Base-by-base conservation (phyloP, 1,140 invertebrate genomes). In the Akabosia matsudoensis region DNA sequence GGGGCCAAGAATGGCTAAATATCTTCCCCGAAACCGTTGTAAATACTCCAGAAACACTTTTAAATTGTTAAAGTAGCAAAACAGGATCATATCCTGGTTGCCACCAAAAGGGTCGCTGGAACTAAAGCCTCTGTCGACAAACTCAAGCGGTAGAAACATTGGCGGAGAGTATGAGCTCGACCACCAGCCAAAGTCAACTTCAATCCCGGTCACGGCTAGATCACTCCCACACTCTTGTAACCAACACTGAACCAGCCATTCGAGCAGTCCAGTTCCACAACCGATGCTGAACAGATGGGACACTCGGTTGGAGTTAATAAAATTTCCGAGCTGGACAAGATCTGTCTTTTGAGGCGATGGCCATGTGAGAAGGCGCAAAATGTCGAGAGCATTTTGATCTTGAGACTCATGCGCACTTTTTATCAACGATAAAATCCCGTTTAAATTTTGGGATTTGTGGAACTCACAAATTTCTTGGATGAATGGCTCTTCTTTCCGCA, bases 31-130 rank as follows among this genome's bases (percentile, higher is more conserved):
- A 82, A 88, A 92, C 61, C 85, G 79, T 33, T 85, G 82, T 18
- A 92, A 82, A 82, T 93, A 92, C 10, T 90, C 84, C 7, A 84
- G 75, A 83, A 92, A 93, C 18, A 90, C 90, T 3, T 72, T 33
- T 0, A 87, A 86, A 78, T 91, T 89, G 79, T 92, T 92, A 81
- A 93, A 93, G 81, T 92, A 92, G 81, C 91, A 92, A 82, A 93
- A 92, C 30, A 92, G 79, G 16, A 84, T 83, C 28, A 80, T 51
- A 28, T 76, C 73, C 13, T 73, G 31, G 10, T 10, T 22, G 14
- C 54, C 18, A 33, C 79, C 79, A 26, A 79, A 79, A 24, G 79
- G 33, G 10, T 73, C 64, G 30, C 73, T 54, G 18, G 37, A 28
- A 14, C 54, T 33, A 52, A 79, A 79, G 24, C 76, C 72, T 52